phyloP scores from a whole-genome alignment of 1,140 invertebrate species.

The Ephestia elutella region DNA sequence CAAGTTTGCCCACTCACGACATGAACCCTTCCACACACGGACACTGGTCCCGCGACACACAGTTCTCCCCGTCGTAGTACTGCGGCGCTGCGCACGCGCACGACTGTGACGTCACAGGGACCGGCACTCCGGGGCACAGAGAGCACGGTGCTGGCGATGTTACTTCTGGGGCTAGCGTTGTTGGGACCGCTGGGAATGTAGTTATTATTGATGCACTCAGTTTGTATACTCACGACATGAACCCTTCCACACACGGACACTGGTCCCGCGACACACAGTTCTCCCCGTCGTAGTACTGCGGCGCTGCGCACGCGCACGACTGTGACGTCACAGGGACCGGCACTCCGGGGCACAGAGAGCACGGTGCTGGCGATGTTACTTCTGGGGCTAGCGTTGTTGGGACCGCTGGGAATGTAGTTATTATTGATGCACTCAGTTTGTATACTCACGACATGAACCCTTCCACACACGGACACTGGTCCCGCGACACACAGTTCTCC shows the following conservation, averaged over 20 bases:
- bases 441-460: too few relatives aligned
- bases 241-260: slow-evolving; percentile 85
- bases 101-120: background rate
- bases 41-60: slow-evolving; percentile 81
- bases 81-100: slow-evolving; percentile 47
- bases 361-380: slow-evolving; percentile 31
- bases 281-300: slow-evolving; percentile 81
- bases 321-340: slow-evolving; percentile 5
- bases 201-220: background rate
- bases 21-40: slow-evolving; percentile 83
- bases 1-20: slow-evolving; percentile 69
- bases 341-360: slow-evolving; percentile 70
- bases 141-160: slow-evolving; percentile 34
- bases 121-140: slow-evolving; percentile 66
- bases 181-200: background rate
- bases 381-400: slow-evolving; percentile 21
- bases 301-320: slow-evolving; percentile 37
- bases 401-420: background rate
- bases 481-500: too few relatives aligned
- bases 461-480: too few relatives aligned
- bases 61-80: slow-evolving; percentile 83
- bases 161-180: slow-evolving; percentile 31
- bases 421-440: background rate
- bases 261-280: slow-evolving; percentile 79
- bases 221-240: slow-evolving; percentile 75